A percentile compares a stretch with the other conserved stretches of the same genome.
These are phyloP conservation scores for Contarinia nasturtii DNA, from an alignment of 1,140 invertebrate genomes.

Conservation along the genomic window DNA sequence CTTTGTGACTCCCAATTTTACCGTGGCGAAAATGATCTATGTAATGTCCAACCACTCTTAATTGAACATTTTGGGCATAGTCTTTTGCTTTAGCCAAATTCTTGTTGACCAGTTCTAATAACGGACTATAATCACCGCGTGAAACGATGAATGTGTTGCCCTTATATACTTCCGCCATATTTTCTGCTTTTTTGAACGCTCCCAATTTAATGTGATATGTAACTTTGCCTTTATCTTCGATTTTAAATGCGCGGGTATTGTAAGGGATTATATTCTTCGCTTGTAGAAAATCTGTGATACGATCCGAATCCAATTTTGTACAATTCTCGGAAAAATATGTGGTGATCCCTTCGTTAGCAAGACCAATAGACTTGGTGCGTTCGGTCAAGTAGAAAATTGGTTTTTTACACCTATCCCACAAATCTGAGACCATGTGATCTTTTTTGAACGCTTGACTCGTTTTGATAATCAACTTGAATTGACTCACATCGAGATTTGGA, in stretches of 20 bases:
- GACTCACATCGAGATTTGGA: slow-evolving; percentile 56
- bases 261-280: slow-evolving; percentile 65
- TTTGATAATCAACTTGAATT: slow-evolving; percentile 53
- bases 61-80: slow-evolving; percentile 57
- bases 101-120: slow-evolving; percentile 46
- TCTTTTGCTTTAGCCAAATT: slow-evolving; percentile 51
- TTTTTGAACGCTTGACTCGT: slow-evolving; percentile 47
- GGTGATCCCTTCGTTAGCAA: slow-evolving; percentile 65
- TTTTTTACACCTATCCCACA: slow-evolving; percentile 44
- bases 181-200: slow-evolving; percentile 35
- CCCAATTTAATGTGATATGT: slow-evolving; percentile 55
- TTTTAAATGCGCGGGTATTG: slow-evolving; percentile 78
- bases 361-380: slow-evolving; percentile 51
- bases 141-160: slow-evolving; percentile 53
- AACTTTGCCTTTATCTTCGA: slow-evolving; percentile 28
- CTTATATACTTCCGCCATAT: slow-evolving; percentile 42
- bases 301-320: slow-evolving; percentile 60
- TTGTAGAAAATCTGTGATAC: slow-evolving; percentile 71
- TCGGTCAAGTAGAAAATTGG: slow-evolving; percentile 48
- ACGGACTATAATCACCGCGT: slow-evolving; percentile 63
- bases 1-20: slow-evolving; percentile 70
- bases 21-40: slow-evolving; percentile 66
- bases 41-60: slow-evolving; percentile 73
- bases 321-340: slow-evolving; percentile 88
- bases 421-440: slow-evolving; percentile 28